Evolutionary conservation across 2,888 invertebrate genomes (phyloP).

Genomic region (Ceriagrion tenellum): DNA sequence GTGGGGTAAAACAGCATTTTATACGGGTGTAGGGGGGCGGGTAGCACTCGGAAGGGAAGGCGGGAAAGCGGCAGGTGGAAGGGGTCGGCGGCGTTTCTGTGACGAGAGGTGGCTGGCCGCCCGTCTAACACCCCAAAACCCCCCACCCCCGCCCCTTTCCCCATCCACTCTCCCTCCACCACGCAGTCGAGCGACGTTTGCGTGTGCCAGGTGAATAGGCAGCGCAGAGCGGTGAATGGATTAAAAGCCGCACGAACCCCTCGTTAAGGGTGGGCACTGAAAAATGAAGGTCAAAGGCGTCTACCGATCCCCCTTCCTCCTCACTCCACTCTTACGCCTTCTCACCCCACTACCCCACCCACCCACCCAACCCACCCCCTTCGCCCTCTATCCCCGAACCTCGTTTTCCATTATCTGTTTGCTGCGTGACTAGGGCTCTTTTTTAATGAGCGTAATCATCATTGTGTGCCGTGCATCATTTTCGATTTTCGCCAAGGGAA

Average conservation of each 20-base stretch:
- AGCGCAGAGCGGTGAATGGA: conserved; percentile 17
- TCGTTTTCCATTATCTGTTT: not conserved
- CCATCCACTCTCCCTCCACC: not conserved
- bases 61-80: not conserved
- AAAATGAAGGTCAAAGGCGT: conserved; percentile 50
- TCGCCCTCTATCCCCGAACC: not conserved
- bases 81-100: not conserved
- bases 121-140: too few relatives aligned
- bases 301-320: not conserved
- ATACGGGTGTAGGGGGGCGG: too few relatives aligned
- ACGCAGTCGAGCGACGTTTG: not conserved
- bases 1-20: not conserved
- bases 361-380: not conserved
- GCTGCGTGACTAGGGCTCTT: not conserved
- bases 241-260: conserved; percentile 13
- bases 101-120: not conserved
- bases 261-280: conserved; percentile 45
- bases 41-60: not conserved
- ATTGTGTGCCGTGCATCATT: not conserved
- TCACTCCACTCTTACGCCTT: not conserved
- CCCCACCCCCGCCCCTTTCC: too few relatives aligned
- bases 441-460: not conserved
- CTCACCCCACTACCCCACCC: not conserved
- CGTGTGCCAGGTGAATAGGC: not conserved
- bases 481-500: not conserved